Conservation (phyloP, 2,888 invertebrate species). For the Carpatolechia fugitivella region DNA sequence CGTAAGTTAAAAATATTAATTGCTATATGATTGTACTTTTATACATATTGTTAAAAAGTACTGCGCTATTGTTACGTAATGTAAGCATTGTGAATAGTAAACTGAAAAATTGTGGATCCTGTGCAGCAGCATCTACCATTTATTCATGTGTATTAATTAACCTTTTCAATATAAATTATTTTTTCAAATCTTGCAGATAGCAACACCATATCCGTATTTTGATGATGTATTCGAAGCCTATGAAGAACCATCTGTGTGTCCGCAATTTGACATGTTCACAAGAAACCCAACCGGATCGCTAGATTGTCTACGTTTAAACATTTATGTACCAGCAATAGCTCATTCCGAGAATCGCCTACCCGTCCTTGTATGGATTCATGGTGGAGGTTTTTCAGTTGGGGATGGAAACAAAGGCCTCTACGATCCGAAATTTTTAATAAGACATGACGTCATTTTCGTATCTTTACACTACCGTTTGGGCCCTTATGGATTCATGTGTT, state of each 20-base stretch:
- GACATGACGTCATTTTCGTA: constrained; percentile 42
- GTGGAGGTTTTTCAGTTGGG: constrained; percentile 46
- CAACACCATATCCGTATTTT: constrained; percentile 30
- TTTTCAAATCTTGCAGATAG: constrained; percentile 24
- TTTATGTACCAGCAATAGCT: constrained; percentile 72
- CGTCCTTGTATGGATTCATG: constrained; percentile 51
- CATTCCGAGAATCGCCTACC: constrained; percentile 35
- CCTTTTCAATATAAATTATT: neutral
- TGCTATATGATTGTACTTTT: too few relatives aligned
- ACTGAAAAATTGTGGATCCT: too few relatives aligned
- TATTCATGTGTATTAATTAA: too few relatives aligned
- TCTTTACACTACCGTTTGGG: constrained; percentile 48
- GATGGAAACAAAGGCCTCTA: constrained; percentile 27
- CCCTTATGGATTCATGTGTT: constrained; percentile 56
- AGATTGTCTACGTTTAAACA: constrained; percentile 70
- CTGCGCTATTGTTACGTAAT: too few relatives aligned
- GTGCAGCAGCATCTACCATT: too few relatives aligned
- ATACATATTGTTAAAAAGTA: too few relatives aligned
- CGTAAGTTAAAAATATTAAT: too few relatives aligned
- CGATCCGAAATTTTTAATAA: constrained; percentile 43
- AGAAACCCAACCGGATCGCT: constrained; percentile 43
- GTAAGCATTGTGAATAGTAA: too few relatives aligned
- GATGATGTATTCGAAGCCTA: constrained; percentile 28
- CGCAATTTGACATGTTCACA: neutral
- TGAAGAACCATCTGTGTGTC: constrained; percentile 24